Evolutionary conservation across 2,888 invertebrate species (phyloP).

Genomic region (Liposcelis brunnea): DNA sequence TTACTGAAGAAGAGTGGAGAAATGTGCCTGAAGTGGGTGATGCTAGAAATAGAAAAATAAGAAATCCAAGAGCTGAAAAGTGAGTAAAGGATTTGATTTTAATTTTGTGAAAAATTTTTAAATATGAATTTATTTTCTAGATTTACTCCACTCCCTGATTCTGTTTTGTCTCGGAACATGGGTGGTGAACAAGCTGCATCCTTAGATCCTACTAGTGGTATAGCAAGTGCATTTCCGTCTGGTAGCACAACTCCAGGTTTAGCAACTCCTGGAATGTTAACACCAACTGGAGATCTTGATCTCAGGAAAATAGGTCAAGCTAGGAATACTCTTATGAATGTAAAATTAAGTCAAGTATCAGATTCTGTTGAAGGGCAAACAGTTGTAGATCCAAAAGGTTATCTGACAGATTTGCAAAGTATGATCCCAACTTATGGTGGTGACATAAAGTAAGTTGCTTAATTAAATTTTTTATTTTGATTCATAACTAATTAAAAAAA

Average conservation of each 20-base stretch:
- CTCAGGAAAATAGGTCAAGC: conserved; percentile 97
- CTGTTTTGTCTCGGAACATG: conserved; percentile 70
- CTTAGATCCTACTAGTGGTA: conserved; percentile 69
- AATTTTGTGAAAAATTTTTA: neutral
- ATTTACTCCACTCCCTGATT: conserved; percentile 94
- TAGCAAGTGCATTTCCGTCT: conserved; percentile 67
- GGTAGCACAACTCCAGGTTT: conserved; percentile 72
- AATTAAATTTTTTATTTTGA: conserved; percentile 8
- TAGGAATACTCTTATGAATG: conserved; percentile 96
- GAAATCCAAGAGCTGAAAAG: conserved; percentile 89
- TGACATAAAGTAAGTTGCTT: conserved; percentile 56
- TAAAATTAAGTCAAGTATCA: conserved; percentile 85
- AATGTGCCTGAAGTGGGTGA: conserved; percentile 99
- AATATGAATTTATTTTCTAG: conserved; percentile 21
- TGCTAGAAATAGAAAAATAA: conserved; percentile 86
- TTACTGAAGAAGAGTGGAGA: conserved; percentile 90
- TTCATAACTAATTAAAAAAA: conserved; percentile 3
- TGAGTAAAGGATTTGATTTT: no score
- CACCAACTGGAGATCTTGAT: conserved; percentile 79
- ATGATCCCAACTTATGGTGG: conserved; percentile 99
- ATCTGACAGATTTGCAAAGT: conserved; percentile 96
- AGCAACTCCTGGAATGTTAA: conserved; percentile 34
- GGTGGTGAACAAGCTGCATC: conserved; percentile 64
- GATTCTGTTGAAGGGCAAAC: conserved; percentile 99
- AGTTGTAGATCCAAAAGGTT: conserved; percentile 98